Conservation (phyloP, 1,140 invertebrate species). For the Macrobrachium nipponense region DNA sequence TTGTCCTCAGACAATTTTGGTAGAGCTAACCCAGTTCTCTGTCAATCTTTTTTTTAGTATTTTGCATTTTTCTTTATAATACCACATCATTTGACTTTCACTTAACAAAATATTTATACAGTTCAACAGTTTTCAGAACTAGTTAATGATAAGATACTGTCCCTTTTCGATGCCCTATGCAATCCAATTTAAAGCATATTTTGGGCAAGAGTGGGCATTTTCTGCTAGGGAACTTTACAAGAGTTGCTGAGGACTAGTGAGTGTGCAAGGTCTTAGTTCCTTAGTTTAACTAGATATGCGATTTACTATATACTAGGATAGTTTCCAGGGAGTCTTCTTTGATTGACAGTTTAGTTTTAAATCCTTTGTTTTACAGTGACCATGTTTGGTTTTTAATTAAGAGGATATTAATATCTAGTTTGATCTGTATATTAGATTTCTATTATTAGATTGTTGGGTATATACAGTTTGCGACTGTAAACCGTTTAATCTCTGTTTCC, state of each 20-base stretch:
- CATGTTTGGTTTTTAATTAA: slow-evolving; percentile 22
- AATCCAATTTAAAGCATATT: too few species aligned
- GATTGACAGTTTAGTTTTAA: slow-evolving; percentile 41
- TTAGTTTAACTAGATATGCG: slow-evolving; percentile 54
- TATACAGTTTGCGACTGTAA: slow-evolving; percentile 1
- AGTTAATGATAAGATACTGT: too few species aligned
- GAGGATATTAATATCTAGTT: slow-evolving; percentile 23
- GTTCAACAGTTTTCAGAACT: too few species aligned
- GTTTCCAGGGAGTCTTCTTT: slow-evolving; percentile 51
- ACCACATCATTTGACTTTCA: neutral
- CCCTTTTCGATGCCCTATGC: too few species aligned
- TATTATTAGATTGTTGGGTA: slow-evolving; percentile 14
- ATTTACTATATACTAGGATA: slow-evolving; percentile 57
- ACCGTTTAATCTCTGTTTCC: too few species aligned
- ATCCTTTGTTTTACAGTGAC: slow-evolving; percentile 26
- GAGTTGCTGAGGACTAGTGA: slow-evolving; percentile 9
- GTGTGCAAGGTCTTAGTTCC: slow-evolving; percentile 55
- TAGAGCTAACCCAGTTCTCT: too few species aligned
- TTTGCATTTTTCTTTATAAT: too few species aligned
- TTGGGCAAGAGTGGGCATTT: too few species aligned
- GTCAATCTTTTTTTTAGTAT: too few species aligned
- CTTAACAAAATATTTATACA: neutral
- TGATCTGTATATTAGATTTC: slow-evolving; percentile 1
- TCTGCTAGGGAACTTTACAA: neutral
- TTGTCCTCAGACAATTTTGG: too few species aligned